These are phyloP conservation scores for Propithecus deckenii DNA, from an alignment of 2,797 vertebrate species.

Conservation along the genomic window DNA sequence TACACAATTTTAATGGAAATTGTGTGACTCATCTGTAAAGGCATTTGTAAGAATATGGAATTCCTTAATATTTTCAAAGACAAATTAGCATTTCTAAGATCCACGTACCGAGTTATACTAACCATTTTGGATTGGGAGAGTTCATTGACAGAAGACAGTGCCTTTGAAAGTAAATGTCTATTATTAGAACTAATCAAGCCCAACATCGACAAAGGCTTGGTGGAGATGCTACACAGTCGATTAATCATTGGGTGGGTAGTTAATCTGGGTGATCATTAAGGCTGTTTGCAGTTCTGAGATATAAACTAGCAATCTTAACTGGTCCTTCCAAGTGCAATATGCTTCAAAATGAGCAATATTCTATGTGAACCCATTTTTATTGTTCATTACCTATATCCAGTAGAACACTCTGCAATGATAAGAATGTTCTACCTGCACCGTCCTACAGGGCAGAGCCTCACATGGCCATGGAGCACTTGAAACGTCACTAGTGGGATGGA, in stretches of 20 bases:
- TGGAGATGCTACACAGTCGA: neutral
- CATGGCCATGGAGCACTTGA: neutral
- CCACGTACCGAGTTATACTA: neutral
- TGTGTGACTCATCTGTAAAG: slow-evolving; percentile 45
- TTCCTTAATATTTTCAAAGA: slow-evolving; percentile 49
- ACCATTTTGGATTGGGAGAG: neutral
- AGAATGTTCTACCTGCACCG: neutral
- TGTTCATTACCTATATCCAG: neutral
- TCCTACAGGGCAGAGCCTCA: neutral
- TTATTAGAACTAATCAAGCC: neutral
- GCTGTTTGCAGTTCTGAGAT: neutral
- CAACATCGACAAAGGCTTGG: neutral
- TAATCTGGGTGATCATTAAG: neutral
- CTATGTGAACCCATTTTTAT: neutral
- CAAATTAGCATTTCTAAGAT: slow-evolving; percentile 39
- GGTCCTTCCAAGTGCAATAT: neutral
- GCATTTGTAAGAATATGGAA: slow-evolving; percentile 41
- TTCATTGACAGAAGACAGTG: neutral
- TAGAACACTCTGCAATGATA: neutral
- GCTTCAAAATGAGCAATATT: slow-evolving; percentile 10
- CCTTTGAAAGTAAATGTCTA: neutral
- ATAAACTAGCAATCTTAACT: neutral
- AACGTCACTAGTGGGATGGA: neutral
- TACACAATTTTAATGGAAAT: slow-evolving; percentile 45
- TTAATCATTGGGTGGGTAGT: neutral